phyloP scores from a whole-genome alignment of 2,888 invertebrate species.

The Sisyra nigra region DNA sequence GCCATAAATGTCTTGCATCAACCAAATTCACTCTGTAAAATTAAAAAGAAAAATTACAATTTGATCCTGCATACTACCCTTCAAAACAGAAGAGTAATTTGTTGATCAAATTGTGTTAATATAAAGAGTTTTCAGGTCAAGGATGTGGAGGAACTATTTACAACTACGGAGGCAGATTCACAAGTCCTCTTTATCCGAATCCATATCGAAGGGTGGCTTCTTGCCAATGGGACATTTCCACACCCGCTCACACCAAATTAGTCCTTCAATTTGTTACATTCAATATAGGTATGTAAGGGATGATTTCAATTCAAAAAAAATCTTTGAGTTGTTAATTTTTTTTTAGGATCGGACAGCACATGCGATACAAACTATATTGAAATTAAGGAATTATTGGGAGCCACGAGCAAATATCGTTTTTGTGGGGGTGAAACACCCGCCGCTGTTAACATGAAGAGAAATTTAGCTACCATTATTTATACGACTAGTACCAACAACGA shows the following conservation, averaged over 20 bases:
- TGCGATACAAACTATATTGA: not conserved
- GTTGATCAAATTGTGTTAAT: too few relatives aligned
- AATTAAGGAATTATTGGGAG: too few relatives aligned
- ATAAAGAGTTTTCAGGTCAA: too few relatives aligned
- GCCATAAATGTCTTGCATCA: too few relatives aligned
- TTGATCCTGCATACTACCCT: too few relatives aligned
- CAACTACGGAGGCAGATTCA: slow-evolving; percentile 43
- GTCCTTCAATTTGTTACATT: slow-evolving; percentile 33
- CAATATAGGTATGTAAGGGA: slow-evolving; percentile 5
- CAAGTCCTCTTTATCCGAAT: slow-evolving; percentile 53
- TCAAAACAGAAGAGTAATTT: too few relatives aligned
- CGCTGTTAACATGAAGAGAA: not conserved
- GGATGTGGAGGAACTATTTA: slow-evolving; percentile 55
- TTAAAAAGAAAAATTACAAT: too few relatives aligned
- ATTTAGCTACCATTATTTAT: not conserved
- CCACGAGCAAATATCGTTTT: not conserved
- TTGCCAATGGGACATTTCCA: slow-evolving; percentile 47
- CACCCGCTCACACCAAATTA: slow-evolving; percentile 36
- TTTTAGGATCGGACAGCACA: slow-evolving; percentile 20
- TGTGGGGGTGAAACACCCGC: not conserved
- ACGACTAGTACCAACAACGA: not conserved
- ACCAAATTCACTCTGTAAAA: too few relatives aligned
- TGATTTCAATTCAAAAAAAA: not conserved
- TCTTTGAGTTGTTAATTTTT: slow-evolving; percentile 5
- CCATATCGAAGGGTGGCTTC: slow-evolving; percentile 34